Base-by-base conservation (phyloP, 1,140 invertebrate species). In the Octopus bimaculoides region DNA sequence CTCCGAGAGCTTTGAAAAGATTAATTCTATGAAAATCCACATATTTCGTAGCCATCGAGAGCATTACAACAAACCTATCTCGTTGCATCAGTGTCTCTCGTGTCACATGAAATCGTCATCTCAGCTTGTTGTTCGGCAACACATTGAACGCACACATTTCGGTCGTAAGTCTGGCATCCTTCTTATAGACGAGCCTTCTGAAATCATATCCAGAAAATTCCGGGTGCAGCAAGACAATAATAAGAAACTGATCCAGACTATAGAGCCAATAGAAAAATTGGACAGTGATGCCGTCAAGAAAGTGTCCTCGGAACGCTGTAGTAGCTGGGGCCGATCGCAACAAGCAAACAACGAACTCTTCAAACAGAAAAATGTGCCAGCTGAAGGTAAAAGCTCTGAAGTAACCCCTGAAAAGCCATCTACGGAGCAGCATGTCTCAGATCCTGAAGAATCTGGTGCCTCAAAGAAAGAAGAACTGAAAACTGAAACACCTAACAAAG, bases 61-160 rank as follows among this genome's bases (percentile, higher is more conserved):
- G 17, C 26, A 14, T 17, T 71, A 71, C 66, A 71, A 20, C 26
- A 14, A 71, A 14, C 17, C 66, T 1, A 10, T 71, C 26, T 20
- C 66, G 26, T 20, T 71, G 17, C 66, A 71, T 17, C 66, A 71
- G 14, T 71, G 66, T 17, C 66, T 71, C 4, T 71, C 66, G 66
- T 71, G 66, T 6, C 66, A 71, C 66, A 71, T 71, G 66, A 71
- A 71, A 17, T 71, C 66, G 0, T 71, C 66, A 14, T 71, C 66
- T 6, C 17, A 71, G 26, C 17, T n/a, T n/a, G 26, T 71, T 71
- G 66, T 71, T 6, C 0, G 66, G 14, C 66, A 71, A 20, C 66
- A 71, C 14, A 71, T 71, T 71, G 66, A 71, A 17, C 66, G 66
- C 7, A 71, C 66, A 20, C 66, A 71, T 71, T 71, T 71, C 26